Evolutionary conservation across 2,797 vertebrate genomes (phyloP).

Genomic region (Glossophaga mutica): DNA sequence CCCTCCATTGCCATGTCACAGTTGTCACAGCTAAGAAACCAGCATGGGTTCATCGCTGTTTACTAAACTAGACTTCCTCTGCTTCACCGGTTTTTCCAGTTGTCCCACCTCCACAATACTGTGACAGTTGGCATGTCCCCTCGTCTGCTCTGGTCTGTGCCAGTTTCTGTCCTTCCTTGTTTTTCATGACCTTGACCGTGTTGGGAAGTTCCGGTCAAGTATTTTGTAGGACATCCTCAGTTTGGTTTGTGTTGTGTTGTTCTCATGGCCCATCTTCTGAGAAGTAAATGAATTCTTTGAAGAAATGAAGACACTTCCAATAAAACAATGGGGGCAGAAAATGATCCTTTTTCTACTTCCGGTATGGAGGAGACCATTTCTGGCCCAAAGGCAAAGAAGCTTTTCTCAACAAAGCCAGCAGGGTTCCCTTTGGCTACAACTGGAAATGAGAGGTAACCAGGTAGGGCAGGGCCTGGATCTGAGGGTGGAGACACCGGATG

Average conservation of each 20-base stretch:
- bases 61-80: background rate
- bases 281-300: background rate
- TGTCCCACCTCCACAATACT: background rate
- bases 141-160: background rate
- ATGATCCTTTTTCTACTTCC: background rate
- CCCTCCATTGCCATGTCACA: rapidly evolving
- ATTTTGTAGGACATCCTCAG: background rate
- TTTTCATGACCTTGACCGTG: background rate
- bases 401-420: slow-evolving; percentile 43
- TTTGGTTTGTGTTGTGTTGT: background rate
- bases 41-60: rapidly evolving
- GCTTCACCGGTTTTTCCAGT: background rate
- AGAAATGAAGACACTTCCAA: background rate
- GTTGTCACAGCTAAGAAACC: background rate
- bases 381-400: background rate
- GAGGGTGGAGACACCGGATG: background rate
- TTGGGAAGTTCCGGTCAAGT: background rate
- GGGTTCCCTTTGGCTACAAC: slow-evolving; percentile 27
- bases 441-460: slow-evolving; percentile 26
- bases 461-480: background rate
- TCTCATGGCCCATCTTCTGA: background rate
- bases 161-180: background rate
- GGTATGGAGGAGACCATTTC: background rate
- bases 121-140: background rate
- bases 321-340: background rate